Percentiles rank a stretch among this genome's conserved stretches.
Evolutionary conservation across 2,888 invertebrate genomes (phyloP).

Genomic region (Melanophora roralis): DNA sequence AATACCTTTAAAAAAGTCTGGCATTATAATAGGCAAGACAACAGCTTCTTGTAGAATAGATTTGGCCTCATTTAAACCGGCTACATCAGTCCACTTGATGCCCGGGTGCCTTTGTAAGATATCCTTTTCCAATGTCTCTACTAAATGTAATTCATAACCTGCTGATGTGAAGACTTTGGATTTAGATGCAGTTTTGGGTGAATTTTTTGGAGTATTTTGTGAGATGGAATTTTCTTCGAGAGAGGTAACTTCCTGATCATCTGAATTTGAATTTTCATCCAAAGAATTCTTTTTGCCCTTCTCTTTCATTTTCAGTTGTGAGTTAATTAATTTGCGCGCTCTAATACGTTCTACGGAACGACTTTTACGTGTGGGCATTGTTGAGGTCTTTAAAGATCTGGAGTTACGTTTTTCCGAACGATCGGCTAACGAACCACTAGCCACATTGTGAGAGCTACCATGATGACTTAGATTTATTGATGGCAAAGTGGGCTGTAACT

Average conservation of each 20-base stretch:
- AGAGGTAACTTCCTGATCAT: slow-evolving; percentile 77
- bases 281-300: slow-evolving; percentile 76
- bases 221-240: slow-evolving; percentile 76
- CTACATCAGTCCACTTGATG: slow-evolving; percentile 88
- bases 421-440: slow-evolving; percentile 76
- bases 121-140: slow-evolving; percentile 90
- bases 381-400: slow-evolving; percentile 70
- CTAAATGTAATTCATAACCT: slow-evolving; percentile 86
- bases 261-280: slow-evolving; percentile 77
- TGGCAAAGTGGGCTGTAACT: slow-evolving; percentile 82
- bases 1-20: slow-evolving; percentile 92
- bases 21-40: slow-evolving; percentile 90
- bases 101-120: slow-evolving; percentile 89
- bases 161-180: slow-evolving; percentile 78
- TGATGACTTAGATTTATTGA: slow-evolving; percentile 79
- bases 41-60: slow-evolving; percentile 90
- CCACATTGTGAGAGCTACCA: slow-evolving; percentile 77
- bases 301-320: slow-evolving; percentile 77
- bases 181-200: slow-evolving; percentile 73
- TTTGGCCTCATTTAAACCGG: slow-evolving; percentile 86
- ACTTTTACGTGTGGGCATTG: slow-evolving; percentile 73
- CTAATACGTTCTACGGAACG: slow-evolving; percentile 76
- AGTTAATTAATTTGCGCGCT: slow-evolving; percentile 74
- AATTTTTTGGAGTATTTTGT: slow-evolving; percentile 74
- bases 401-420: slow-evolving; percentile 68